Evolutionary conservation across 2,888 invertebrate species (phyloP), one percentile per base, ranked within the genome.

Genomic region (Chorisops tibialis): DNA sequence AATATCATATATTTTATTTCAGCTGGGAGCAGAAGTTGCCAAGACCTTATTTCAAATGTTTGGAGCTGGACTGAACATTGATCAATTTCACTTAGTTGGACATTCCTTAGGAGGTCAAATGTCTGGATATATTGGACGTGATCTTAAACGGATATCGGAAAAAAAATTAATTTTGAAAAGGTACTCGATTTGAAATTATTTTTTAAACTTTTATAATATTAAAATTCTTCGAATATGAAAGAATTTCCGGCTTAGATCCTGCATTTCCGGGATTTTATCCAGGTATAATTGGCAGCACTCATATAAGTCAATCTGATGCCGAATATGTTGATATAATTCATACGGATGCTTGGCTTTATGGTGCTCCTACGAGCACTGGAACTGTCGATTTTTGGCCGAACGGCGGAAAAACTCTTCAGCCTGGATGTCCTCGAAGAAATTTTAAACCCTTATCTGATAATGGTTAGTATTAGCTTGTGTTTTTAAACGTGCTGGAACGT

Each of bases 241-340:
- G 67, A 52, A 62, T 69, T 12, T 54, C 66, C n/a, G 68, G 61
- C 2, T 51, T 69, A 7, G 69, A 69, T 63, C 68, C 68, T n/a
- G 69, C 69, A 3, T 65, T 65, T 61, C 68, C 68, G 7, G 49
- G 50, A 11, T 69, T 67, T 35, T 68, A 66, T 61, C 63, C 66
- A 14, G 43, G 38, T 3, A 47, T 58, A 14, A 49, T 63, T 4
- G 18, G 21, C 1, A 7, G 43, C 6, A 74, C 47, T 6, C 81
- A 81, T 63, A 72, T 82, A 11, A 74, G 67, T 16, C 74, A 76
- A 0, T 74, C 73, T 1, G 82, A 82, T 67, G 82, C 82, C 0
- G 79, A 80, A 48, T 81, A 82, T 35, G 82, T 82, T 0, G 82
- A 86, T 71, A 79, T 86, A 6, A 85, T 86, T 63, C 87, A 87